These are phyloP conservation scores for Bursaphelenchus mucronatus DNA, from an alignment of 1,140 invertebrate genomes.

Conservation along the genomic window DNA sequence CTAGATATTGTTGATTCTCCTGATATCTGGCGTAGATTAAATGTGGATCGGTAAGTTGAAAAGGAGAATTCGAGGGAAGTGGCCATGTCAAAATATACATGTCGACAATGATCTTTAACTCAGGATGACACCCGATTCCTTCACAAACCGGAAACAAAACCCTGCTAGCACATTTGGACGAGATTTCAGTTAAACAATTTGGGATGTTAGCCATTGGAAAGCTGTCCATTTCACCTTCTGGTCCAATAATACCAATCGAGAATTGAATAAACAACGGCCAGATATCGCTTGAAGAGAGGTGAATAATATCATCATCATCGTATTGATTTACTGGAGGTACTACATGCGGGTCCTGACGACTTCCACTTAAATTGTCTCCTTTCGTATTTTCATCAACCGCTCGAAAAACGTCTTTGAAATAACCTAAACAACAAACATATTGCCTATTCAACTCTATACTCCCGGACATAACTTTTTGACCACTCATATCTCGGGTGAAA, in stretches of 20 bases:
- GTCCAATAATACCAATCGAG: slow-evolving; percentile 16
- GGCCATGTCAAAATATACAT: slow-evolving; percentile 50
- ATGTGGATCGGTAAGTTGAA: slow-evolving; percentile 19
- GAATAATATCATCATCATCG: neutral
- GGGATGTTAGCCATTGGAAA: slow-evolving; percentile 39
- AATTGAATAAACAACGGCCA: slow-evolving; percentile 48
- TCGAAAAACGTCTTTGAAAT: slow-evolving; percentile 11
- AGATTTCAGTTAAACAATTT: slow-evolving; percentile 37
- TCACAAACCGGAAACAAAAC: neutral
- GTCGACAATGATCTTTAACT: slow-evolving; percentile 29
- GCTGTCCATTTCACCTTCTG: slow-evolving; percentile 31
- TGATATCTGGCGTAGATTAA: slow-evolving; percentile 28
- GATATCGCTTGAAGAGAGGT: slow-evolving; percentile 25
- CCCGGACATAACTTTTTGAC: too few relatives aligned
- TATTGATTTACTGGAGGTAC: too few relatives aligned
- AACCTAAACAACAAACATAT: neutral
- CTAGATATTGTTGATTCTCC: slow-evolving; percentile 24
- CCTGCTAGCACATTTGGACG: slow-evolving; percentile 21
- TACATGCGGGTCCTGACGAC: neutral
- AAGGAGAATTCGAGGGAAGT: slow-evolving; percentile 31
- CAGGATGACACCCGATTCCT: slow-evolving; percentile 9
- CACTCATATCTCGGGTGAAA: too few relatives aligned
- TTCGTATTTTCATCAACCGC: slow-evolving; percentile 10
- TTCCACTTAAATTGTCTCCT: neutral
- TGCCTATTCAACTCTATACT: neutral